These are phyloP conservation scores for Murina feae DNA, from an alignment of 2,113 vertebrate species.

Conservation along the genomic window DNA sequence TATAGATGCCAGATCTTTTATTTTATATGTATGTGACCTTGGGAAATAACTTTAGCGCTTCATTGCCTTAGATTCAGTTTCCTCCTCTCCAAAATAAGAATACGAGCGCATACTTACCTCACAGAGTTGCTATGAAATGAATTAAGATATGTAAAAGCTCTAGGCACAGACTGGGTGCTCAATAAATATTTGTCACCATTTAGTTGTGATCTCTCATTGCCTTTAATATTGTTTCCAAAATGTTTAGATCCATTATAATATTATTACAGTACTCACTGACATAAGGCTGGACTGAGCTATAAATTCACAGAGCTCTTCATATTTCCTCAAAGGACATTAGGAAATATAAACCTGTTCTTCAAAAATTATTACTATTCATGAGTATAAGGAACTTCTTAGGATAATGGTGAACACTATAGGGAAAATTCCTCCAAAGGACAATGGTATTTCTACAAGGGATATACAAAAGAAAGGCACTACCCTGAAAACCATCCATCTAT, in stretches of 20 bases:
- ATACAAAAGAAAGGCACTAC: not conserved
- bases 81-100: not conserved
- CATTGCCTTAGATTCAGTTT: not conserved
- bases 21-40: not conserved
- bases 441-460: not conserved
- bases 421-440: not conserved
- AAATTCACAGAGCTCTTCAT: not conserved
- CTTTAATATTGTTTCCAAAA: not conserved
- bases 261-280: not conserved
- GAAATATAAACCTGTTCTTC: not conserved
- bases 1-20: not conserved
- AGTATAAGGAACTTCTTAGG: not conserved
- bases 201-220: not conserved
- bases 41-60: not conserved
- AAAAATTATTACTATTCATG: not conserved
- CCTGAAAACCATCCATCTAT: not conserved
- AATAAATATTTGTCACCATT: not conserved
- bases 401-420: not conserved
- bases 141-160: not conserved
- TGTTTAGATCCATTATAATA: not conserved
- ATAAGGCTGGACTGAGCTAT: not conserved
- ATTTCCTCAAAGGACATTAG: slow-evolving; percentile 1
- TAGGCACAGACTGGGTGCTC: not conserved
- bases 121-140: not conserved
- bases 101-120: not conserved